Percentiles rank a stretch among this genome's conserved stretches.
Evolutionary conservation across 2,797 vertebrate species (phyloP).

Genomic region (Pseudopleuronectes americanus): DNA sequence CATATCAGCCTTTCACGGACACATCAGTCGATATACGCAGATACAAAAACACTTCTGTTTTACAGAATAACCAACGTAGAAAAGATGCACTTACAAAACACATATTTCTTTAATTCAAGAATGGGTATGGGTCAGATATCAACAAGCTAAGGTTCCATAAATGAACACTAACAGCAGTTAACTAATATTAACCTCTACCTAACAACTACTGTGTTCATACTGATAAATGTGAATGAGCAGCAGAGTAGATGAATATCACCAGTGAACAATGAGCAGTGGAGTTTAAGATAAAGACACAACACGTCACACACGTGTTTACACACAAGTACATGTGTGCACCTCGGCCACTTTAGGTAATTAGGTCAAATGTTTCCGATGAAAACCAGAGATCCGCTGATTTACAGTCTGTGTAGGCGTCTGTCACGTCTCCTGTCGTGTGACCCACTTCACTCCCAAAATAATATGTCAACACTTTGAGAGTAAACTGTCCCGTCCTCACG

Average conservation of each 20-base stretch:
- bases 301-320: background rate
- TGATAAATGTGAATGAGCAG: constrained; percentile 2
- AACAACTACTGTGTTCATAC: too few species aligned
- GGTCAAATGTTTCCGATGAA: background rate
- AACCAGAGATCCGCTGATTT: background rate
- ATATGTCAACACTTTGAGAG: constrained; percentile 11
- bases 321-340: too few species aligned
- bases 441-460: constrained; percentile 26
- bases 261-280: background rate
- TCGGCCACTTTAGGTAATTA: background rate
- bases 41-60: too few species aligned
- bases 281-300: constrained; percentile 14
- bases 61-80: too few species aligned
- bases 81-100: too few species aligned
- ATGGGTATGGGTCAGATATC: too few species aligned
- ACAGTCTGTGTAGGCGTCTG: background rate
- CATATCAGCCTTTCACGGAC: too few species aligned
- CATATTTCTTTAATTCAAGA: too few species aligned
- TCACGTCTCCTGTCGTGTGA: constrained; percentile 2
- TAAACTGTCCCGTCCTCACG: background rate
- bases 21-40: too few species aligned
- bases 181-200: too few species aligned
- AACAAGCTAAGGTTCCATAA: too few species aligned
- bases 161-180: too few species aligned
- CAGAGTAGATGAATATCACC: constrained; percentile 9